Evolutionary conservation across 2,113 vertebrate species (phyloP).

Genomic region (Alligator mississippiensis): DNA sequence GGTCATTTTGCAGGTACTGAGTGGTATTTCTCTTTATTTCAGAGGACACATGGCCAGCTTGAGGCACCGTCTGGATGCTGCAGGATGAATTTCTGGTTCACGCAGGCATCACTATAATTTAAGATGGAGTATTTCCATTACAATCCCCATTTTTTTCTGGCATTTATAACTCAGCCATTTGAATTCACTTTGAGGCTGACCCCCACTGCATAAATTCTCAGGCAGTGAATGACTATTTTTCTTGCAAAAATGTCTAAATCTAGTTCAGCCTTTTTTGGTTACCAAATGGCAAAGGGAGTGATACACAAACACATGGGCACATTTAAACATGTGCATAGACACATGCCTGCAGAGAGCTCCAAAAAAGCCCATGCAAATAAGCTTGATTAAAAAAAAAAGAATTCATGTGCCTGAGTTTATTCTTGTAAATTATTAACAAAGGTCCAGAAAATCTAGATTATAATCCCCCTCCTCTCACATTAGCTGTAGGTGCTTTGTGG

Average conservation of each 20-base stretch:
- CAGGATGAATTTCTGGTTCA: conserved; percentile 43
- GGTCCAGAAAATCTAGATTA: conserved; percentile 40
- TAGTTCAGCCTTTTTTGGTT: conserved; percentile 19
- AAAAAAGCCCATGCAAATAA: conserved; percentile 53
- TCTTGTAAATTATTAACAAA: conserved; percentile 64
- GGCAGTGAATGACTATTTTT: conserved; percentile 31
- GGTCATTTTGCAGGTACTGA: conserved; percentile 53
- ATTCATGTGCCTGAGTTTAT: conserved; percentile 46
- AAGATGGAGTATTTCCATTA: conserved; percentile 40
- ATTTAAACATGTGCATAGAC: conserved; percentile 43
- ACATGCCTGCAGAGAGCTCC: background rate
- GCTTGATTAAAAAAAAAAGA: conserved; percentile 3
- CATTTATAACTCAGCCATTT: conserved; percentile 50
- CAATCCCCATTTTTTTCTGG: conserved; percentile 16
- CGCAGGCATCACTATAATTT: conserved; percentile 42
- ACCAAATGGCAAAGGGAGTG: conserved; percentile 44
- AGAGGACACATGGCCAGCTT: conserved; percentile 11
- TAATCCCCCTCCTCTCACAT: background rate
- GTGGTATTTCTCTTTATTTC: conserved; percentile 12
- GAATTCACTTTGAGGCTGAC: background rate
- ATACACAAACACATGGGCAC: conserved; percentile 31
- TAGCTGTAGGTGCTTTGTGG: conserved; percentile 11
- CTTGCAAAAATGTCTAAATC: background rate
- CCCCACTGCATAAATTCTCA: background rate
- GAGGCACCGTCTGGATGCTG: conserved; percentile 57